Percentiles rank a stretch among this genome's conserved stretches.
Evolutionary conservation across 2,113 vertebrate species (phyloP).

Genomic region (Dendropsophus ebraccatus): DNA sequence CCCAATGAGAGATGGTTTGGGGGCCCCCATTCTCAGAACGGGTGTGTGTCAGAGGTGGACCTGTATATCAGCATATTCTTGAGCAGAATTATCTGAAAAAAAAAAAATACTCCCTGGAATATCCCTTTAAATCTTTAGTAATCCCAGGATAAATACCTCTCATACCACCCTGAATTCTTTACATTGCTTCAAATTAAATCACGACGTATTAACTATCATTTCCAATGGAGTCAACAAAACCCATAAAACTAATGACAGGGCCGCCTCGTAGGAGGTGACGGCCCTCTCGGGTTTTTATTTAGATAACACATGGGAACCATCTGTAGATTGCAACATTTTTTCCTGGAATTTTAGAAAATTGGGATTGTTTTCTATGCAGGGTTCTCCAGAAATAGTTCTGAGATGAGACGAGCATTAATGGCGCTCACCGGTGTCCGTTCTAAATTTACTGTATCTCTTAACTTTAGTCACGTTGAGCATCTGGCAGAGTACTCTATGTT

Average conservation of each 20-base stretch:
- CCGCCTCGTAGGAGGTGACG: not conserved
- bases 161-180: not conserved
- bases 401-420: slow-evolving; percentile 1
- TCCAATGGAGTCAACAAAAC: not conserved
- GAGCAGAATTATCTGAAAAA: too few relatives aligned
- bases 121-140: not conserved
- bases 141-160: not conserved
- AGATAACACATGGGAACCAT: slow-evolving; percentile 30
- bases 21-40: too few relatives aligned
- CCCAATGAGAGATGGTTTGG: too few relatives aligned
- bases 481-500: not conserved
- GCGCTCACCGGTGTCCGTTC: not conserved
- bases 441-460: not conserved
- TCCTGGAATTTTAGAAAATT: not conserved
- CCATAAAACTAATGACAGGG: not conserved
- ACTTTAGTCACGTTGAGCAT: not conserved
- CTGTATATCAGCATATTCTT: too few relatives aligned
- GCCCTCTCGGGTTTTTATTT: not conserved
- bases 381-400: slow-evolving; percentile 36
- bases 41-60: too few relatives aligned
- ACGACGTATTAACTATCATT: not conserved
- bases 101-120: too few relatives aligned
- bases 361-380: not conserved
- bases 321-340: slow-evolving; percentile 49
- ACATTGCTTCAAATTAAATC: not conserved